A percentile compares a stretch with the other conserved stretches of the same genome.
Conservation (phyloP, 2,888 invertebrate species). For the Erannis defoliaria region DNA sequence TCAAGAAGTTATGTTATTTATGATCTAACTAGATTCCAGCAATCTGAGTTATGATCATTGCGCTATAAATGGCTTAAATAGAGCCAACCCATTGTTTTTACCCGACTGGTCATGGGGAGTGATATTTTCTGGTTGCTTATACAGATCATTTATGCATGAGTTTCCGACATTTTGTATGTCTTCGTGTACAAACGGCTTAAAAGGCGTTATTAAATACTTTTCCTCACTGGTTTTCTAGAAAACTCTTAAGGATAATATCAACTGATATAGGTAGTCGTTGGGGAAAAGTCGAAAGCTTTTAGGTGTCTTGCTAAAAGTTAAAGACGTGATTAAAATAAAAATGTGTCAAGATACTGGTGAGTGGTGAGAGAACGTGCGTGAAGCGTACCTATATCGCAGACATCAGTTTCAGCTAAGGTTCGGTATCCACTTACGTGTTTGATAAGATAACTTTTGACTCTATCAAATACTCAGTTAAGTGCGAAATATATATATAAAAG, state of each 20-base stretch:
- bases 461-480: too few relatives aligned
- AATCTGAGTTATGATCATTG: neutral
- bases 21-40: too few relatives aligned
- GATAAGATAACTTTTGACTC: too few relatives aligned
- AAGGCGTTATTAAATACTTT: neutral
- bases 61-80: too few relatives aligned
- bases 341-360: constrained; percentile 10
- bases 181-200: neutral
- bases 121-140: too few relatives aligned
- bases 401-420: neutral
- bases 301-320: neutral
- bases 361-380: constrained; percentile 12
- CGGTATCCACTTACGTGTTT: neutral
- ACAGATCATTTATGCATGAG: too few relatives aligned
- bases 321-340: constrained; percentile 13
- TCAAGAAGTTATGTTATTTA: neutral
- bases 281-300: constrained; percentile 6
- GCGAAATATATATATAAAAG: too few relatives aligned
- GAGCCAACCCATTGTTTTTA: neutral
- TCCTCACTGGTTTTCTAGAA: neutral
- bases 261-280: neutral
- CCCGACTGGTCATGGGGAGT: too few relatives aligned
- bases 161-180: neutral
- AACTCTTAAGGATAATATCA: neutral
- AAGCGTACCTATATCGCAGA: constrained; percentile 22